Evolutionary conservation across 1,140 invertebrate genomes (phyloP), one percentile per base, ranked within the genome.

Genomic region (Colletes latitarsis): DNA sequence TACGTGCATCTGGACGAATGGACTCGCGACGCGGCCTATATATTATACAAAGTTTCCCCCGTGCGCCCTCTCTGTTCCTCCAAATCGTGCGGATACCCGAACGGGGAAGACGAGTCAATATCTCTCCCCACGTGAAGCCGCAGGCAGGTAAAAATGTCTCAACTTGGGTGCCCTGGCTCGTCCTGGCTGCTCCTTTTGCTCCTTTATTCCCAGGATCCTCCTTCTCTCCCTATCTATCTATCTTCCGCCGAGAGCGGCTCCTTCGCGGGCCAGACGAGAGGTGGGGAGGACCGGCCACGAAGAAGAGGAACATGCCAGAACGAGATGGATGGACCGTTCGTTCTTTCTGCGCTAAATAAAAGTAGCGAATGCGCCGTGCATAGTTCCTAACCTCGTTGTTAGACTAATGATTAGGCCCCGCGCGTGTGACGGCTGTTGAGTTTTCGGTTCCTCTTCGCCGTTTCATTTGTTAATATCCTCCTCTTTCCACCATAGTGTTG

Each of bases 121-220:
- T 89, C 85, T 90, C 83, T 90, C 82, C 82, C 79, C 74, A 63
- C 69, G 77, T 81, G 77, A 84, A 83, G 87, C 83, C 81, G 87
- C 81, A 74, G 83, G 76, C 88, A 90, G 87, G 88, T 89, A 90
- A 90, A 90, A 90, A 90, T 90, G 89, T 90, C 89, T 90, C 89
- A 90, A 90, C 89, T 90, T 90, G 86, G 82, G 68, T 83, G 87
- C 87, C 75, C 84, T 60, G 49, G 49, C 71, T 89, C 82, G 70
- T 77, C 83, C 77, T 63, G 41, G 39, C 9, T 66, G 64, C 58
- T 68, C 58, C 46, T 82, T 88, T 81, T 87, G 84, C 81, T 86
- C 58, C 72, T 83, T 82, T 77, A 74, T 74, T 64, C 58, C 57
- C 55, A 81, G 72, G 82, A 64, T 30, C 53, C 82, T 53, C 66